Base-by-base conservation (phyloP, 1,140 invertebrate genomes). In the Drosophila repletoides region DNA sequence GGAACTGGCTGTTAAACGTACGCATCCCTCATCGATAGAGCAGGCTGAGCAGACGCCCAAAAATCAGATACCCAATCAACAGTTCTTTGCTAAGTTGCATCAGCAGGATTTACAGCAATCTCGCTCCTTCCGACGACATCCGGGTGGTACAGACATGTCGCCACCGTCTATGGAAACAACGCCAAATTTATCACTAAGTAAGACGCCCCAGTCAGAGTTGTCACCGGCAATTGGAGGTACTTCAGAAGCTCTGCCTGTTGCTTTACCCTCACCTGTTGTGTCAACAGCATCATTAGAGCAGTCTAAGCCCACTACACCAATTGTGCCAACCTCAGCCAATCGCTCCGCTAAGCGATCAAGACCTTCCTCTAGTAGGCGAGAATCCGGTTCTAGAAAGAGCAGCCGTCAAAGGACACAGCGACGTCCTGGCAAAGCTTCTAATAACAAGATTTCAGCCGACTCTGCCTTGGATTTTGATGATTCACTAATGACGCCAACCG, bases 1-100 rank as follows among this genome's bases (percentile, higher is more conserved):
- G 15, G 96, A 97, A 88, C 90, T 97, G 46, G 96, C 96, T 0
- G 95, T 95, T 65, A 95, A 95, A 7, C 92, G 96, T 69, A 95
- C 94, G 1, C 92, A 93, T 71, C 92, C 92, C 4, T 93, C 93
- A 6, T 93, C 93, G 6, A 73, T 79, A 6, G 72, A 83, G 0
- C 92, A 91, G 12, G 88, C 91, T 15, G 91, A 91, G 12, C 90
- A 92, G 51, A 73, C 88, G 21, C 92, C 91, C 2, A 93, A 91
- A 67, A 92, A 92, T 33, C 89, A 90, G 68, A 88, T 90, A 67
- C 79, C 89, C 12, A 90, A 90, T 59, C 80, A 89, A 43, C 88
- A 90, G 36, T 90, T 89, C 46, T 90, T 90, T 65, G 88, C 86
- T 12, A 90, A 90, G 60, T 9, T 89, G 29, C 83, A 89, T 45